Conservation (phyloP, 2,888 invertebrate genomes). For the Unio delphinus region DNA sequence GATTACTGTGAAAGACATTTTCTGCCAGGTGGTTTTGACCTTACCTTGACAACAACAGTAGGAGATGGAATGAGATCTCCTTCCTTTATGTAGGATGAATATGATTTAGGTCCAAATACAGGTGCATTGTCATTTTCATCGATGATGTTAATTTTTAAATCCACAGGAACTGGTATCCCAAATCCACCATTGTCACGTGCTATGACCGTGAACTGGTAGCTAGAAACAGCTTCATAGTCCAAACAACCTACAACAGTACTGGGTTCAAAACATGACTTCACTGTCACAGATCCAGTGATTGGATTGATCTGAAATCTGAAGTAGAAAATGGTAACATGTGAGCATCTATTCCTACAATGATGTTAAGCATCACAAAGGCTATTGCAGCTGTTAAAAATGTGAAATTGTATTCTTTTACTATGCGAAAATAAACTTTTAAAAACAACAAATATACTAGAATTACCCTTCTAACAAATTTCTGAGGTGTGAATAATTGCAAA, state of each 20-base stretch:
- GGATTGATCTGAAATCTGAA: slow-evolving; percentile 84
- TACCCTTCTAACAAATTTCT: no score
- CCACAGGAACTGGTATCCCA: slow-evolving; percentile 66
- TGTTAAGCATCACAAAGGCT: background rate
- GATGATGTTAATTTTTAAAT: slow-evolving; percentile 42
- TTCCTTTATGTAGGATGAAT: slow-evolving; percentile 53
- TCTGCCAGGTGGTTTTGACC: slow-evolving; percentile 1
- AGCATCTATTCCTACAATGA: background rate
- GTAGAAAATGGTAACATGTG: background rate
- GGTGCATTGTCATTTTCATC: slow-evolving; percentile 74
- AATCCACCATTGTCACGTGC: slow-evolving; percentile 84
- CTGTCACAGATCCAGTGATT: slow-evolving; percentile 87
- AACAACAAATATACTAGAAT: no score
- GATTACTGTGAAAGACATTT: no score
- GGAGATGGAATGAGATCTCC: slow-evolving; percentile 75
- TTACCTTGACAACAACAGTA: slow-evolving; percentile 83
- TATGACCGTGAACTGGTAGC: slow-evolving; percentile 32
- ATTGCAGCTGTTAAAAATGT: no score
- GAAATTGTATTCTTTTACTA: no score
- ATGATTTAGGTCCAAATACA: slow-evolving; percentile 66
- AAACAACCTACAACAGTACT: slow-evolving; percentile 75
- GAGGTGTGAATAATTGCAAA: no score
- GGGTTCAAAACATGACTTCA: slow-evolving; percentile 74
- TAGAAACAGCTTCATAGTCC: slow-evolving; percentile 69
- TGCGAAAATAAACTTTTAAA: no score